Conservation (phyloP, 2,888 invertebrate genomes). For the Parelbella ahira region DNA sequence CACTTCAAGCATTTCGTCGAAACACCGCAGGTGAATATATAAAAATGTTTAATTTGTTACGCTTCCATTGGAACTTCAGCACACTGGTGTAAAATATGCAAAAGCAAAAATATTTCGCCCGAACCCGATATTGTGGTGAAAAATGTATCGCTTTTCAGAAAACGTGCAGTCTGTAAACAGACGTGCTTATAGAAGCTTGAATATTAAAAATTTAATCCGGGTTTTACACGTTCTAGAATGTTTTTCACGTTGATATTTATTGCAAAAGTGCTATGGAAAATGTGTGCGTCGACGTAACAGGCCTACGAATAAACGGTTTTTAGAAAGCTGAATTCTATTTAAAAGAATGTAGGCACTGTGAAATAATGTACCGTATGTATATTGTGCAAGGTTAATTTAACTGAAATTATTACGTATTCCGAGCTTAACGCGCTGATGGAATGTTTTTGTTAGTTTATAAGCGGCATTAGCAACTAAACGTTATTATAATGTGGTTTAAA, state of each 20-base stretch:
- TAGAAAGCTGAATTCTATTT: no score
- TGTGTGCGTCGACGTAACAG: neutral
- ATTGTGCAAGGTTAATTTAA: no score
- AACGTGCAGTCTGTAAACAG: constrained; percentile 22
- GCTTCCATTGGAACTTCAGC: constrained; percentile 20
- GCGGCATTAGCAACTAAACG: no score
- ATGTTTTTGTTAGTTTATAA: no score
- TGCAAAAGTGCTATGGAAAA: constrained; percentile 2
- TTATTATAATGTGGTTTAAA: no score
- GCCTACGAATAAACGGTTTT: no score
- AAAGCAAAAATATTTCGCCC: constrained; percentile 19
- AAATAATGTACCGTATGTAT: no score
- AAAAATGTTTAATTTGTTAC: constrained; percentile 25
- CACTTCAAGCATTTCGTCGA: constrained; percentile 5
- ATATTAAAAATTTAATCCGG: constrained; percentile 20
- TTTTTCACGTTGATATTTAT: constrained; percentile 14
- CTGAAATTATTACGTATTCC: no score
- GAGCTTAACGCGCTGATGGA: no score
- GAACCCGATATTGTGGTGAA: constrained; percentile 23
- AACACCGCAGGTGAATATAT: constrained; percentile 20
- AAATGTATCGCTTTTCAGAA: constrained; percentile 24
- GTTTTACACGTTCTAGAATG: constrained; percentile 14
- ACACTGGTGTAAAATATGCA: constrained; percentile 7
- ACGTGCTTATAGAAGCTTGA: constrained; percentile 21
- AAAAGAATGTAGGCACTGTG: no score